Evolutionary conservation across 1,140 invertebrate genomes (phyloP), one percentile per base, ranked within the genome.

Genomic region (Drosophila mauritiana): DNA sequence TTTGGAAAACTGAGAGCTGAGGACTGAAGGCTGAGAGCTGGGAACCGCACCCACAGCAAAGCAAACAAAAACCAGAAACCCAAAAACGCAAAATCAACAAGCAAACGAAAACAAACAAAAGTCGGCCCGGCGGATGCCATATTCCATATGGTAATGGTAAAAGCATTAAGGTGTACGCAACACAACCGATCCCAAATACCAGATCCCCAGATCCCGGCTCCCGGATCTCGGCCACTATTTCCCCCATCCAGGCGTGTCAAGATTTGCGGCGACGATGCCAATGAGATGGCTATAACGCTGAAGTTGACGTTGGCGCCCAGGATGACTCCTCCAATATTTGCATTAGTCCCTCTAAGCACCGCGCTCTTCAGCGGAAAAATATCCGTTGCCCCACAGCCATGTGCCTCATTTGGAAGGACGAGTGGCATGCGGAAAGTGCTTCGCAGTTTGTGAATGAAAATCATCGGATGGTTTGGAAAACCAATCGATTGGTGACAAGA

Each of bases 61-160:
- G 74, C 78, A 80, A 89, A 83, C 83, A 88, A 83, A 83, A 79
- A 65, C 45, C 70, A 63, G 76, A 77, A 77, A 82, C 62, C 79
- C 79, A 74, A 83, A 88, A 88, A 86, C 79, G 75, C 56, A 89
- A 89, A 77, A 79, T 79, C 83, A 88, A 88, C 83, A 82, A 80
- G 78, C 78, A 83, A 89, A 80, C 79, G 65, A 45, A 59, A 48
- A 59, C 73, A 42, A 42, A 77, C 53, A 51, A 20, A 39, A 61
- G 57, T 55, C 20, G 27, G 40, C 15, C 40, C n/a, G 37, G 20
- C 22, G 49, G 48, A 62, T 56, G 64, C 49, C 55, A 69, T 77
- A 54, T 62, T 59, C 55, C 65, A 88, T 85, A 85, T 85, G 81
- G 73, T 85, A 85, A 86, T 81, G 81, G 78, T 86, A 86, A 85